phyloP scores from a whole-genome alignment of 35 echinoderm and acorn worm species.

The Strongylocentrotus purpuratus region DNA sequence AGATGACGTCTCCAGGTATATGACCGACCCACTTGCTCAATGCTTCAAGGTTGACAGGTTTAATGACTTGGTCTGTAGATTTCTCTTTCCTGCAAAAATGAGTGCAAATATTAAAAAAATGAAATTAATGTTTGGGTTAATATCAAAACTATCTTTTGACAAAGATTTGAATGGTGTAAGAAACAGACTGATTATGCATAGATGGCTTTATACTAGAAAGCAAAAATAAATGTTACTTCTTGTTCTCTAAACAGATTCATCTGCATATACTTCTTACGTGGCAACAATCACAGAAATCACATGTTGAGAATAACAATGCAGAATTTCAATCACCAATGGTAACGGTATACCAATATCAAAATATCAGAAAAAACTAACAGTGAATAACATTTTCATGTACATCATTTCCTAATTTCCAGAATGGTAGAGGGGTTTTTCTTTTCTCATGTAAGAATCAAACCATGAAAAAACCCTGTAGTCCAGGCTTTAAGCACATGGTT shows the following conservation, averaged over 20 bases:
- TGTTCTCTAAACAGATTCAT: too few species aligned
- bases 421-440: not conserved
- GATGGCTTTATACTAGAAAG: too few species aligned
- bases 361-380: not conserved
- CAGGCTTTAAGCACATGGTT: not conserved
- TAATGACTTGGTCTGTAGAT: slow-evolving; percentile 95
- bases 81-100: slow-evolving; percentile 73
- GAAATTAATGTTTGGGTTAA: not conserved
- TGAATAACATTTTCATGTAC: not conserved
- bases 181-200: not conserved
- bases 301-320: too few species aligned
- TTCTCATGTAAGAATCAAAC: not conserved
- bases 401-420: not conserved
- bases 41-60: slow-evolving; percentile 89
- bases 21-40: slow-evolving; percentile 94
- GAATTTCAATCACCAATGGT: too few species aligned
- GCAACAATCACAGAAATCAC: too few species aligned
- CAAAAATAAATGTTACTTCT: not conserved
- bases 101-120: not conserved
- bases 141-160: not conserved
- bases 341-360: not conserved
- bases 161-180: not conserved
- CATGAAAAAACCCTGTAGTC: not conserved
- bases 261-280: too few species aligned
- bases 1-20: slow-evolving; percentile 78